Conservation (phyloP, 2,888 invertebrate genomes). For the Campoplex nolae region DNA sequence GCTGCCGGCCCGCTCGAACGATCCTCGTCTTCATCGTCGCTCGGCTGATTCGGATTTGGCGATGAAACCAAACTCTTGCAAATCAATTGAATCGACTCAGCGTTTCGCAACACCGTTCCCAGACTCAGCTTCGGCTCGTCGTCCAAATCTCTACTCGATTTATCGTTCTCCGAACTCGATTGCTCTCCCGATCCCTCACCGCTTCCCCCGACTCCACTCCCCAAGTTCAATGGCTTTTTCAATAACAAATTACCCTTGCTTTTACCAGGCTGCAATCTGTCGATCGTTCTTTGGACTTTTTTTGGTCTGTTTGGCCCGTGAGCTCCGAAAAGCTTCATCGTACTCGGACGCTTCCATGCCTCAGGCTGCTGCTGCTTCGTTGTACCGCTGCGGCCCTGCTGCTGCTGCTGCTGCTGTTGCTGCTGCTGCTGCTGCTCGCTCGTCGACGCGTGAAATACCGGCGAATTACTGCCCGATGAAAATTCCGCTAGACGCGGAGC, state of each 20-base stretch:
- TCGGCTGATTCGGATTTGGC: conserved; percentile 80
- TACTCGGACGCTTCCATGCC: conserved; percentile 84
- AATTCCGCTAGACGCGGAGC: conserved; percentile 91
- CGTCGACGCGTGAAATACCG: conserved; percentile 81
- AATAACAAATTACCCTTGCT: conserved; percentile 93
- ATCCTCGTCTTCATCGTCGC: conserved; percentile 84
- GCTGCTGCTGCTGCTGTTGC: not conserved
- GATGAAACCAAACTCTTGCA: conserved; percentile 82
- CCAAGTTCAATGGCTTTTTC: conserved; percentile 87
- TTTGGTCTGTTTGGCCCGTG: conserved; percentile 80
- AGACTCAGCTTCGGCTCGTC: conserved; percentile 92
- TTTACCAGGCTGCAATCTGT: conserved; percentile 93
- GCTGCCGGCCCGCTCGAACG: conserved; percentile 72
- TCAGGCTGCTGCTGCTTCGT: conserved; percentile 85
- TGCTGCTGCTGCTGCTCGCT: conserved; percentile 86
- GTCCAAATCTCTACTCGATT: conserved; percentile 79
- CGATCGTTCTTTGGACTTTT: conserved; percentile 93
- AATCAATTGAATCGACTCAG: conserved; percentile 82
- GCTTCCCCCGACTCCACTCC: conserved; percentile 85
- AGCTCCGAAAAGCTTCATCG: conserved; percentile 80
- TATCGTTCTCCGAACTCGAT: conserved; percentile 87
- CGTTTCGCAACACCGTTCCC: conserved; percentile 90
- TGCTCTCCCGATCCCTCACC: conserved; percentile 86
- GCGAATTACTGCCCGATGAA: conserved; percentile 92
- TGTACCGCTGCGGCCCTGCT: conserved; percentile 85